Percentiles rank a stretch among this genome's conserved stretches.
Conservation (phyloP, 1,140 invertebrate genomes). For the Tachypleus tridentatus region DNA sequence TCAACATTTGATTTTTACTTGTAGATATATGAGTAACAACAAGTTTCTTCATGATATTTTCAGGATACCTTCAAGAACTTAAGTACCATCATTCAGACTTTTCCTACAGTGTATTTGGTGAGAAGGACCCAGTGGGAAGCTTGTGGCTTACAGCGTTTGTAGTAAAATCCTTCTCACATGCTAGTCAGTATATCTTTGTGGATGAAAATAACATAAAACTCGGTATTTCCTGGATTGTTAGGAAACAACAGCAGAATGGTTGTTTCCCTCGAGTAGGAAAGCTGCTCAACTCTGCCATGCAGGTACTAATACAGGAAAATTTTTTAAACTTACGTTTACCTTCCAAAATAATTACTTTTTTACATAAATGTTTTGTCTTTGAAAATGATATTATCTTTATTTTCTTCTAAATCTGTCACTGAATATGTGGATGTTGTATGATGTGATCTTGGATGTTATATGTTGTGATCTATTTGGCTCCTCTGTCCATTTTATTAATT, state of each 20-base stretch:
- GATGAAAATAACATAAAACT: slow-evolving; percentile 39
- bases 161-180: slow-evolving; percentile 55
- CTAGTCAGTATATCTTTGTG: slow-evolving; percentile 48
- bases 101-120: slow-evolving; percentile 69
- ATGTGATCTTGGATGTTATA: no score
- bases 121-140: slow-evolving; percentile 46
- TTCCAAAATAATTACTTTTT: no score
- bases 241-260: slow-evolving; percentile 17
- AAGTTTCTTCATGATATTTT: no score
- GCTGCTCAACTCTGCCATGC: slow-evolving; percentile 4
- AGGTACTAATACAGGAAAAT: slow-evolving; percentile 5
- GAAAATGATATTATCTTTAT: no score
- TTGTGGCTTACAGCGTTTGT: slow-evolving; percentile 78
- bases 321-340: no score
- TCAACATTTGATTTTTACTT: no score
- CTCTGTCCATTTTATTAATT: no score
- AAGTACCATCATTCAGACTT: slow-evolving; percentile 58
- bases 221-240: slow-evolving; percentile 39
- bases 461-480: no score
- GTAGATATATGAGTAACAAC: no score
- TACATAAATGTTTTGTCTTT: no score
- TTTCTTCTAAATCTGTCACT: no score
- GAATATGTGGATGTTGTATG: no score
- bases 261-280: slow-evolving; percentile 11
- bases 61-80: slow-evolving; percentile 58